Percentiles rank a stretch among this genome's conserved stretches.
Evolutionary conservation across 2,888 invertebrate species (phyloP).

Genomic region (Pseudeuparius sepicola): DNA sequence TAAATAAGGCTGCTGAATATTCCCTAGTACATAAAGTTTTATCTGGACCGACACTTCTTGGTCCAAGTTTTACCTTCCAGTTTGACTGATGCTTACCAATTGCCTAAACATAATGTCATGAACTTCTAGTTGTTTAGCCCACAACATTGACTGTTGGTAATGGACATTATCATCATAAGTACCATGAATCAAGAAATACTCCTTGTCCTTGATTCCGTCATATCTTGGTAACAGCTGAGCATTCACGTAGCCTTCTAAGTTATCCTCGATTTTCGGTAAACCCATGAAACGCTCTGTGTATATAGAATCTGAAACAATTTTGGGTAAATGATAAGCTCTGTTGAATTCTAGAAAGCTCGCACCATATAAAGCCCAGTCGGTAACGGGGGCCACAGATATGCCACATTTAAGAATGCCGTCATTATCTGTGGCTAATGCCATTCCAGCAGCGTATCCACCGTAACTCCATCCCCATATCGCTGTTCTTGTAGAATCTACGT

Average conservation of each 20-base stretch:
- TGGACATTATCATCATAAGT: slow-evolving; percentile 95
- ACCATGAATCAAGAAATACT: slow-evolving; percentile 87
- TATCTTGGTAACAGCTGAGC: slow-evolving; percentile 67
- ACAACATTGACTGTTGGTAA: slow-evolving; percentile 90
- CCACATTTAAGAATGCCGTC: slow-evolving; percentile 81
- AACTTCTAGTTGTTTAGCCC: slow-evolving; percentile 76
- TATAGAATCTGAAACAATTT: slow-evolving; percentile 66
- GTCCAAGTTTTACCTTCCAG: too few species aligned
- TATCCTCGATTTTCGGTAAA: slow-evolving; percentile 58
- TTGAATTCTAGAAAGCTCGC: slow-evolving; percentile 27
- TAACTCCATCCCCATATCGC: slow-evolving; percentile 99
- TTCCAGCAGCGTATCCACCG: slow-evolving; percentile 87
- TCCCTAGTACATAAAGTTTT: too few species aligned
- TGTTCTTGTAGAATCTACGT: slow-evolving; percentile 69
- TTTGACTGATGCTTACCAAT: slow-evolving; percentile 66
- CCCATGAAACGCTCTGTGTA: slow-evolving; percentile 98
- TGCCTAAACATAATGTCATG: slow-evolving; percentile 83
- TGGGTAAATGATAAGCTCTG: slow-evolving; percentile 3
- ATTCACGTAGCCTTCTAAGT: slow-evolving; percentile 60
- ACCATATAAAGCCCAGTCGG: slow-evolving; percentile 95
- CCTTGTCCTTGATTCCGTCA: slow-evolving; percentile 52
- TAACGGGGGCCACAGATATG: slow-evolving; percentile 91
- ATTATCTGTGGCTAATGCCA: slow-evolving; percentile 71
- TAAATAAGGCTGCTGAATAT: too few species aligned
- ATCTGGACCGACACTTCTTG: too few species aligned